A percentile compares a stretch with the other conserved stretches of the same genome.
phyloP scores from a whole-genome alignment of 2,113 vertebrate genomes.

The Pangasianodon gigas region DNA sequence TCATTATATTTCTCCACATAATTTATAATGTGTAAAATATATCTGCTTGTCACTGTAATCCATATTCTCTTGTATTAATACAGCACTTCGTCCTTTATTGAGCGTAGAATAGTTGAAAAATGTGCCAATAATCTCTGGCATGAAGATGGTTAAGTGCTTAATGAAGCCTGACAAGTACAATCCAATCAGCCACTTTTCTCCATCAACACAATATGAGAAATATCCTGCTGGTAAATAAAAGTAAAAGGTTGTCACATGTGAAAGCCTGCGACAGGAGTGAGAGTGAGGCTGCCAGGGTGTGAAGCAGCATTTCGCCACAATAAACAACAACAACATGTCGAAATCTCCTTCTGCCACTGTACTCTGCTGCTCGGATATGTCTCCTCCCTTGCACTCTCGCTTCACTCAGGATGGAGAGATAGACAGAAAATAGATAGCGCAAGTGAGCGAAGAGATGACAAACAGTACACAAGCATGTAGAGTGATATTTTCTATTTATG shows the following conservation, averaged over 20 bases:
- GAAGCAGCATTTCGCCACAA: conserved; percentile 25
- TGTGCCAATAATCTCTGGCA: conserved; percentile 14
- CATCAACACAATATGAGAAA: conserved; percentile 13
- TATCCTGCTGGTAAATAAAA: conserved; percentile 31
- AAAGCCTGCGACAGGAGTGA: conserved; percentile 7
- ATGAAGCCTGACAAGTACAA: conserved; percentile 17
- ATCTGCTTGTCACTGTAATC: not conserved
- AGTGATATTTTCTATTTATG: not conserved
- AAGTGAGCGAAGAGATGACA: conserved; percentile 5
- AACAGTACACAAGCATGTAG: conserved; percentile 1
- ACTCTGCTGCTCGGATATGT: conserved; percentile 28
- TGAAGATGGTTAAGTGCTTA: conserved; percentile 24
- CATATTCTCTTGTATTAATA: not conserved
- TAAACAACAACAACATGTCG: conserved; percentile 36
- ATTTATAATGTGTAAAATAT: not conserved
- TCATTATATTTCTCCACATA: not conserved
- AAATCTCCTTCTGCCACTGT: conserved; percentile 42
- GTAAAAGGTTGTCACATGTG: conserved; percentile 18
- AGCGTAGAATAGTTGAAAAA: conserved; percentile 3
- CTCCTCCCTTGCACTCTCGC: conserved; percentile 9
- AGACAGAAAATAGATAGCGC: not conserved
- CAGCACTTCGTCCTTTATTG: not conserved
- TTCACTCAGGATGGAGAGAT: conserved; percentile 23
- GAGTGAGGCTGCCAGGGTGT: conserved; percentile 30
- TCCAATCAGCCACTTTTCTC: not conserved